These are phyloP conservation scores for Lophius americanus DNA, from an alignment of 2,797 vertebrate species.

Conservation along the genomic window DNA sequence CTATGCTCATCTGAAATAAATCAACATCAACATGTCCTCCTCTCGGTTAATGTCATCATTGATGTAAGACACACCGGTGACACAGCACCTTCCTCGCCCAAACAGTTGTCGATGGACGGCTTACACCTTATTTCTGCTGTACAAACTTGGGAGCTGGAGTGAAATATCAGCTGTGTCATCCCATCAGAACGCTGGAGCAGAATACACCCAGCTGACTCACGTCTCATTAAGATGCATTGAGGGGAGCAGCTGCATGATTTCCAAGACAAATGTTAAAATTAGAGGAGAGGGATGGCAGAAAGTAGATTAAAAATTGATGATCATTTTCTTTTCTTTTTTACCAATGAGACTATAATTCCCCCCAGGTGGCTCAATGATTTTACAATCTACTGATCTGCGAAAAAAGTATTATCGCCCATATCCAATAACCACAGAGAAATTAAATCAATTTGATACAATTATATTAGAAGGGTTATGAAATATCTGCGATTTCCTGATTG, in stretches of 20 bases:
- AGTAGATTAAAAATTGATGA: slow-evolving; percentile 33
- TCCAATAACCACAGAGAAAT: slow-evolving; percentile 2
- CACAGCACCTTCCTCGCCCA: slow-evolving; percentile 17
- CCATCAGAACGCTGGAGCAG: slow-evolving; percentile 20
- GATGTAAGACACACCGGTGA: slow-evolving; percentile 17
- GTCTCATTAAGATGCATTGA: slow-evolving; percentile 63
- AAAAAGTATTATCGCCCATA: background rate
- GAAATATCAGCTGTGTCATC: slow-evolving; percentile 49
- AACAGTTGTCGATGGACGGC: slow-evolving; percentile 15
- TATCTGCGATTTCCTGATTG: too few species aligned
- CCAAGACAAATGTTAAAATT: slow-evolving; percentile 55
- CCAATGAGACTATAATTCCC: slow-evolving; percentile 29
- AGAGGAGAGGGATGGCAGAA: slow-evolving; percentile 31
- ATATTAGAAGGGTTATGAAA: background rate
- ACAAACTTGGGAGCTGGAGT: slow-evolving; percentile 22
- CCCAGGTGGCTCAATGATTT: slow-evolving; percentile 1
- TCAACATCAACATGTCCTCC: slow-evolving; percentile 22
- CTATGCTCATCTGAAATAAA: slow-evolving; percentile 19
- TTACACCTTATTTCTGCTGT: slow-evolving; percentile 10
- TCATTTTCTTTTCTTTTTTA: slow-evolving; percentile 34
- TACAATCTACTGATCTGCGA: background rate
- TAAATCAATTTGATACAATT: background rate
- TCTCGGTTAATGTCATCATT: slow-evolving; percentile 18
- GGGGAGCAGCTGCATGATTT: slow-evolving; percentile 48
- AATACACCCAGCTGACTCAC: slow-evolving; percentile 65